These are phyloP conservation scores for Phoebastria nigripes DNA, from an alignment of 2,797 vertebrate genomes.

Conservation along the genomic window DNA sequence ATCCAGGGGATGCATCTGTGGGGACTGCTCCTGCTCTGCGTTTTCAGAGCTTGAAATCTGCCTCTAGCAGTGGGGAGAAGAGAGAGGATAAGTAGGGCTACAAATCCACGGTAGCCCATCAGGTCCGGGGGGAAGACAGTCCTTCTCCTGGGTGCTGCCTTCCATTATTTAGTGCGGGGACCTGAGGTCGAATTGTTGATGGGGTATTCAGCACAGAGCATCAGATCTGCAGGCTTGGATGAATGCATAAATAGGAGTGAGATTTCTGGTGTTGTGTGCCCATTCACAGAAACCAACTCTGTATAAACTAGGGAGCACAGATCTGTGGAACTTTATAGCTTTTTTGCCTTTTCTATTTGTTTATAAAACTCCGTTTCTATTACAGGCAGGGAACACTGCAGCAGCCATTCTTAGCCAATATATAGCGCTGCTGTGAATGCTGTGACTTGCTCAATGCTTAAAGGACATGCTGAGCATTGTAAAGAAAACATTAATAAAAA, in stretches of 20 bases:
- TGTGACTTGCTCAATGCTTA: background rate
- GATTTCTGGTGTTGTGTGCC: background rate
- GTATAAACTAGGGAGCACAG: background rate
- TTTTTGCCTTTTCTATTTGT: background rate
- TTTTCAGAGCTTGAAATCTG: background rate
- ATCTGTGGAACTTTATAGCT: background rate
- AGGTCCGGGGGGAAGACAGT: background rate
- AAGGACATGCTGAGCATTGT: slow-evolving; percentile 34
- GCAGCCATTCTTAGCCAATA: background rate
- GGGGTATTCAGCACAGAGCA: background rate
- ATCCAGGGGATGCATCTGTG: background rate
- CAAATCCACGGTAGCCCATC: background rate
- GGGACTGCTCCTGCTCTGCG: background rate
- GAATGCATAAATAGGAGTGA: background rate
- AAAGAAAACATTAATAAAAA: slow-evolving; percentile 65
- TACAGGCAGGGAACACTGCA: background rate
- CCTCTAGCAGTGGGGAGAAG: background rate
- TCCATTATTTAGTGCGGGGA: background rate
- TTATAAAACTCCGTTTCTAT: background rate
- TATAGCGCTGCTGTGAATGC: slow-evolving; percentile 19
- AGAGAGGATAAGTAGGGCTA: background rate
- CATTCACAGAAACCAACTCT: background rate
- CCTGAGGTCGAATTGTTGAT: no score
- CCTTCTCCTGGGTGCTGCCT: background rate
- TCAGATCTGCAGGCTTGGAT: background rate